Percentiles rank a stretch among this genome's conserved stretches.
These are phyloP conservation scores for Proisotoma minuta DNA, from an alignment of 2,888 invertebrate genomes.

Conservation along the genomic window DNA sequence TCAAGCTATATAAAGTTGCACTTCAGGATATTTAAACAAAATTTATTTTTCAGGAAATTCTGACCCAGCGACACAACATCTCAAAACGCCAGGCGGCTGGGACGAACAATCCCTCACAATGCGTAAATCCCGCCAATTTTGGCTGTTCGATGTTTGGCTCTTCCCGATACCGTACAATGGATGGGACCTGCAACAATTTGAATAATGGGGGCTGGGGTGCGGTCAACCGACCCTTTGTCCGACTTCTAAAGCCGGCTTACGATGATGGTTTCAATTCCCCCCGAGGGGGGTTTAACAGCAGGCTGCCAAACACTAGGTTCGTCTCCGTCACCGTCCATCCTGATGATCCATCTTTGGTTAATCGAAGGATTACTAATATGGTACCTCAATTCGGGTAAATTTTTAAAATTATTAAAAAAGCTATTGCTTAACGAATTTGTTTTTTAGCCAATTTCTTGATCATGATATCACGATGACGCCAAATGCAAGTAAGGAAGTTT, in stretches of 20 bases:
- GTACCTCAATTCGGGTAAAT: slow-evolving; percentile 39
- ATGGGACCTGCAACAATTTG: slow-evolving; percentile 49
- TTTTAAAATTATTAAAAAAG: neutral
- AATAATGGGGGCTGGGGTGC: slow-evolving; percentile 49
- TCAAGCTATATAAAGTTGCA: too few relatives aligned
- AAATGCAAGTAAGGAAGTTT: slow-evolving; percentile 30
- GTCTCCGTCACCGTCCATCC: slow-evolving; percentile 67
- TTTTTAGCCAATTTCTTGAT: slow-evolving; percentile 17
- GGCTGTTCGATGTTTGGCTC: neutral
- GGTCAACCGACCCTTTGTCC: slow-evolving; percentile 35
- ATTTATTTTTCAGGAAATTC: too few relatives aligned
- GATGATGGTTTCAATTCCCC: slow-evolving; percentile 45
- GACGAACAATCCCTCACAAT: slow-evolving; percentile 28
- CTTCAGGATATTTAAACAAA: too few relatives aligned
- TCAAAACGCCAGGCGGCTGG: slow-evolving; percentile 27
- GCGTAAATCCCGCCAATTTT: slow-evolving; percentile 13
- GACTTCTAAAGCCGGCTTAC: slow-evolving; percentile 47
- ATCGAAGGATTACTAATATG: slow-evolving; percentile 37
- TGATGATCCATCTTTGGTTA: slow-evolving; percentile 57
- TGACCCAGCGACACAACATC: slow-evolving; percentile 17
- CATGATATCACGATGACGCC: slow-evolving; percentile 37
- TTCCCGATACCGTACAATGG: slow-evolving; percentile 44
- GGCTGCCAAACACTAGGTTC: slow-evolving; percentile 69
- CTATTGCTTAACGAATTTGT: neutral
- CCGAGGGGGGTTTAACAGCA: slow-evolving; percentile 57